Conservation (phyloP, 2,797 vertebrate species). For the Urophycis tenuis region DNA sequence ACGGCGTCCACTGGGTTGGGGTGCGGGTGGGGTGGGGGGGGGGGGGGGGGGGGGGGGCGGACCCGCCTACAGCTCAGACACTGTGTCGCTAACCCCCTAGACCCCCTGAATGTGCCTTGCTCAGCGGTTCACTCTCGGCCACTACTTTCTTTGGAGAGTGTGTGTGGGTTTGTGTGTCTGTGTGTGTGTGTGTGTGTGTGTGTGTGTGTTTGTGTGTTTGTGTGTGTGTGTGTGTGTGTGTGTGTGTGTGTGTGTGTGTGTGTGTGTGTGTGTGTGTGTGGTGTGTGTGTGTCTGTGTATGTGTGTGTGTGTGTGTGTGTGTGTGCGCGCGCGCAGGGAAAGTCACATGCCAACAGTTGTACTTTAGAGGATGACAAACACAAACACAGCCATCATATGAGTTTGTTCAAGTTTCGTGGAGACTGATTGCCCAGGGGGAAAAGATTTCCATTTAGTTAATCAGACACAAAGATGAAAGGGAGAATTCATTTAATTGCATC, state of each 20-base stretch:
- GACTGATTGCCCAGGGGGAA: not conserved
- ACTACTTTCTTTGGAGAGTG: conserved; percentile 18
- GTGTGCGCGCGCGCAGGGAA: too few relatives aligned
- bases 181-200: too few relatives aligned
- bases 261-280: too few relatives aligned
- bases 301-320: too few relatives aligned
- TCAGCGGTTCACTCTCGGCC: conserved; percentile 51
- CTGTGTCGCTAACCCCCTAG: conserved; percentile 44
- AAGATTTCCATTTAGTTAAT: not conserved
- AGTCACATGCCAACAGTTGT: conserved; percentile 1
- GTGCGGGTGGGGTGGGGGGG: too few relatives aligned
- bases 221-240: too few relatives aligned
- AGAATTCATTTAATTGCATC: not conserved
- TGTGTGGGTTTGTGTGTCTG: conserved; percentile 40
- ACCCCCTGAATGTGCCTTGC: conserved; percentile 57
- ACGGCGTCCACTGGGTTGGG: too few relatives aligned
- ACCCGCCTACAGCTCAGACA: conserved; percentile 36
- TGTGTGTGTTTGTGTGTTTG: too few relatives aligned
- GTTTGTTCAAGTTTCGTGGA: not conserved
- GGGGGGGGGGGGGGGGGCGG: conserved; percentile 39
- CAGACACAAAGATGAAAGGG: not conserved
- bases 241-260: too few relatives aligned
- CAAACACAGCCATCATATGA: not conserved
- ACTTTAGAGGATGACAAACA: not conserved
- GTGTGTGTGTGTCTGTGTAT: too few relatives aligned